Conservation (phyloP, 1,140 invertebrate species). For the Lanistes nyassanus region DNA sequence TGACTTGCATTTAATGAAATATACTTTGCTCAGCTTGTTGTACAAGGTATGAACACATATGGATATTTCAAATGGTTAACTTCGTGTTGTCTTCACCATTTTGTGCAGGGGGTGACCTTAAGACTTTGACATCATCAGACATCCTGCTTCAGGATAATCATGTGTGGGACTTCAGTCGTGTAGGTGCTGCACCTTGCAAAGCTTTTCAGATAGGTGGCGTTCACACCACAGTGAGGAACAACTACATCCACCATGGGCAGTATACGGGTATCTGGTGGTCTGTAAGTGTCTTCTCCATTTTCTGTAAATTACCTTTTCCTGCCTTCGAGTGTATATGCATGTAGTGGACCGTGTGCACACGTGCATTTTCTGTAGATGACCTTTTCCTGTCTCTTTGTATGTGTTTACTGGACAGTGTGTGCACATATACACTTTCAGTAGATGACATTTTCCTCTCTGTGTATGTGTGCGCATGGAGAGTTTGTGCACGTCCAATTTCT, state of each 20-base stretch:
- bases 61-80: neutral
- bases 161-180: constrained; percentile 32
- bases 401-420: too few relatives aligned
- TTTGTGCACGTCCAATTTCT: neutral
- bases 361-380: too few relatives aligned
- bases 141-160: constrained; percentile 37
- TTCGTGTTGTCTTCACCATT: neutral
- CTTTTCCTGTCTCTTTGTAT: too few relatives aligned
- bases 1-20: too few relatives aligned
- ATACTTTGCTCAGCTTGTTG: too few relatives aligned
- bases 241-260: constrained; percentile 39
- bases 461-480: too few relatives aligned
- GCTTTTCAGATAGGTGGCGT: constrained; percentile 31
- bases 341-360: too few relatives aligned
- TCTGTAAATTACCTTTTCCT: too few relatives aligned
- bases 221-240: constrained; percentile 28
- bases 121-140: constrained; percentile 35
- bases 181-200: constrained; percentile 20
- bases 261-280: constrained; percentile 40
- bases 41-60: too few relatives aligned
- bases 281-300: constrained; percentile 11
- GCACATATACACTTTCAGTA: too few relatives aligned
- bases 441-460: too few relatives aligned
- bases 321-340: neutral
- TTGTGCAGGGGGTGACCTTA: constrained; percentile 32